A percentile compares a stretch with the other conserved stretches of the same genome.
phyloP scores from a whole-genome alignment of 2,113 vertebrate species.

The Xiphophorus maculatus region DNA sequence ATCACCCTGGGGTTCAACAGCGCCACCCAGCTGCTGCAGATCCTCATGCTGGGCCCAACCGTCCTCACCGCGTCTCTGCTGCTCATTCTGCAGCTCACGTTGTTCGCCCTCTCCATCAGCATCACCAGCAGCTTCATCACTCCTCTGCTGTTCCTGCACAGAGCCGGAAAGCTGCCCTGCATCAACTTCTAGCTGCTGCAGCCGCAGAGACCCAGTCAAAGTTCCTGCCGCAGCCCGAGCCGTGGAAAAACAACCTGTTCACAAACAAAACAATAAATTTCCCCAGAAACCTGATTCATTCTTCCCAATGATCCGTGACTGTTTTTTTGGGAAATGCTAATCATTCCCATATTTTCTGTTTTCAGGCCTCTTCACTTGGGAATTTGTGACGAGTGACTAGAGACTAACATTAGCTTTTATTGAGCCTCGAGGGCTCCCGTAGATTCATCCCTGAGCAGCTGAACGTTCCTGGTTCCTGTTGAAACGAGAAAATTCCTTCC shows the following conservation, averaged over 20 bases:
- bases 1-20: slow-evolving; percentile 10
- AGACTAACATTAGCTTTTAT: no score
- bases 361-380: no score
- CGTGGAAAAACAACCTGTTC: no score
- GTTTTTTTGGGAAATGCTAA: no score
- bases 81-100: background rate
- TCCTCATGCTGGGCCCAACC: background rate
- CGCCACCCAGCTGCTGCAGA: slow-evolving; percentile 18
- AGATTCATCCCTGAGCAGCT: no score
- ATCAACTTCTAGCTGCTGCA: background rate
- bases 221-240: background rate
- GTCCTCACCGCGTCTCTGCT: background rate
- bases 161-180: slow-evolving; percentile 15
- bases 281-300: background rate
- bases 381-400: no score
- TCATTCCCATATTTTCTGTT: no score
- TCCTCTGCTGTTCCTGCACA: slow-evolving; percentile 17
- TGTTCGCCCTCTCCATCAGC: background rate
- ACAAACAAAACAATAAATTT: background rate
- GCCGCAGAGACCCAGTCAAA: no score
- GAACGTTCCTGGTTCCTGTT: no score
- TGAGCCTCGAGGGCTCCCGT: no score
- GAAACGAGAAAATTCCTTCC: no score
- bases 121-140: slow-evolving; percentile 22
- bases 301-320: no score